Percentiles rank a stretch among this genome's conserved stretches.
These are phyloP conservation scores for Mastomys coucha DNA, from an alignment of 2,113 vertebrate genomes.

Conservation along the genomic window DNA sequence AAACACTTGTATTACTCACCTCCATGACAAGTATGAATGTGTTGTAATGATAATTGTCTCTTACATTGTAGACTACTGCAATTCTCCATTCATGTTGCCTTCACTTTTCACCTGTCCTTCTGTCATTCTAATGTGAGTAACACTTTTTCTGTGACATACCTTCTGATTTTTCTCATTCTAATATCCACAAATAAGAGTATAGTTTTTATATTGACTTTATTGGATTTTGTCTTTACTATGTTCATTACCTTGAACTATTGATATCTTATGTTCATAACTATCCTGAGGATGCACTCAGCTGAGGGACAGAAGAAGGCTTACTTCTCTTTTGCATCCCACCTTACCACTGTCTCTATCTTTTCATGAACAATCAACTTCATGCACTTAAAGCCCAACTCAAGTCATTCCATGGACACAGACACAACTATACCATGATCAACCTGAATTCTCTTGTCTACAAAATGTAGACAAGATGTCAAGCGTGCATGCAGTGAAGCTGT, in stretches of 20 bases:
- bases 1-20: background rate
- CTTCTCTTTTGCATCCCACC: background rate
- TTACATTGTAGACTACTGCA: background rate
- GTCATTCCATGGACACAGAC: background rate
- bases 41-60: background rate
- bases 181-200: background rate
- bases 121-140: background rate
- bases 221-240: constrained; percentile 11
- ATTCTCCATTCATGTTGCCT: background rate
- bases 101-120: background rate
- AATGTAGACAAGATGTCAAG: background rate
- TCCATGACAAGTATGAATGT: background rate
- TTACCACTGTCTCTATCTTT: background rate
- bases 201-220: background rate
- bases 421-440: constrained; percentile 29
- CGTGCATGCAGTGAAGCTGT: background rate
- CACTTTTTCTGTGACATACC: constrained; percentile 40
- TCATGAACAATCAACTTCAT: background rate
- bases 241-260: constrained; percentile 61
- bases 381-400: background rate
- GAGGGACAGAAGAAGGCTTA: constrained; percentile 57
- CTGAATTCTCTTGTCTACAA: constrained; percentile 70
- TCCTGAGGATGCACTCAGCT: constrained; percentile 38
- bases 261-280: constrained; percentile 45
- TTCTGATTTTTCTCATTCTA: background rate